Percentiles rank a stretch among this genome's conserved stretches.
Evolutionary conservation across 2,888 invertebrate species (phyloP).

Genomic region (Agrotis puta): DNA sequence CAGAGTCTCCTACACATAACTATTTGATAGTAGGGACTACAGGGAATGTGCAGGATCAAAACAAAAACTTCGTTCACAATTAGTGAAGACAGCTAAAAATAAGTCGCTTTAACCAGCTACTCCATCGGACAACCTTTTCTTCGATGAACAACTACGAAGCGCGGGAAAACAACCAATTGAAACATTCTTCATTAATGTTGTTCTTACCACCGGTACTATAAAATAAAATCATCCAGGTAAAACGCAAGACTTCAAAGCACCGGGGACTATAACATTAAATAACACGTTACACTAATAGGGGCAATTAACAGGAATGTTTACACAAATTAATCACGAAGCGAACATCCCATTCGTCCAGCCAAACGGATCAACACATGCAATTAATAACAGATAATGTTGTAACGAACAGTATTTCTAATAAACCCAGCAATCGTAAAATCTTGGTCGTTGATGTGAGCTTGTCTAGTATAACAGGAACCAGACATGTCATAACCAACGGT

Average conservation of each 20-base stretch:
- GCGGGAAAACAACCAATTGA: constrained; percentile 50
- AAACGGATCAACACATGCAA: constrained; percentile 45
- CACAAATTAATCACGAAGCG: constrained; percentile 63
- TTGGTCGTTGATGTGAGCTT: constrained; percentile 41
- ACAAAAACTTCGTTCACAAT: neutral
- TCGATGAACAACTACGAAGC: constrained; percentile 25
- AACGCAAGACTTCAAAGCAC: constrained; percentile 64
- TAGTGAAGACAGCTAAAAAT: neutral
- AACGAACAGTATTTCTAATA: constrained; percentile 40
- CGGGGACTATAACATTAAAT: constrained; percentile 60
- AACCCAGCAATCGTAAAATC: constrained; percentile 55
- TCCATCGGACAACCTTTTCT: constrained; percentile 21
- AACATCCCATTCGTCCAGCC: constrained; percentile 54
- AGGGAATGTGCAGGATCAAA: neutral
- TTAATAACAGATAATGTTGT: constrained; percentile 60
- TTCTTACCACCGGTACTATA: constrained; percentile 22
- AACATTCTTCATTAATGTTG: constrained; percentile 46
- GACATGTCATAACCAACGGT: constrained; percentile 35
- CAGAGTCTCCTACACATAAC: neutral
- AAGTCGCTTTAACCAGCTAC: constrained; percentile 1
- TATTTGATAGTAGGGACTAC: neutral
- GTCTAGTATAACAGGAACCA: constrained; percentile 44
- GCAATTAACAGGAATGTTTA: constrained; percentile 69
- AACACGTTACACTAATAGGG: constrained; percentile 64
- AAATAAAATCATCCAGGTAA: constrained; percentile 59